Percentiles rank a stretch among this genome's conserved stretches.
These are phyloP conservation scores for Mythimna ferrago DNA, from an alignment of 2,888 invertebrate genomes.

Conservation along the genomic window DNA sequence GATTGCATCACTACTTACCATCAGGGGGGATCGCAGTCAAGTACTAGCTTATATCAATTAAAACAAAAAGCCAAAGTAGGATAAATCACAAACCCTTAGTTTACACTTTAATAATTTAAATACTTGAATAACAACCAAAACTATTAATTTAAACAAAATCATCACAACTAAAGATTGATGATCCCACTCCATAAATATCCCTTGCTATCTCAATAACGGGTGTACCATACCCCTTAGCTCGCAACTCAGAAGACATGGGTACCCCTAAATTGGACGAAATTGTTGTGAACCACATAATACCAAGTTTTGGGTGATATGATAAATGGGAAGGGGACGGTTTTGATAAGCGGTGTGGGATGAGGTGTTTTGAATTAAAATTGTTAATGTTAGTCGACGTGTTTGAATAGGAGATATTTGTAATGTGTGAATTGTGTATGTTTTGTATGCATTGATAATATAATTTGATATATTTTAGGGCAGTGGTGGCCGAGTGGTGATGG, in stretches of 20 bases:
- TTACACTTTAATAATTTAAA: too few species aligned
- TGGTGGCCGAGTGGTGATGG: too few species aligned
- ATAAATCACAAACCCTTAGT: too few species aligned
- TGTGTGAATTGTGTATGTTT: neutral
- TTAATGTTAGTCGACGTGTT: conserved; percentile 68
- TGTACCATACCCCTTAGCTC: conserved; percentile 48
- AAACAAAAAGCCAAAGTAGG: too few species aligned
- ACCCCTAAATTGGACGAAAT: conserved; percentile 74
- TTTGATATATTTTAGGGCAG: too few species aligned
- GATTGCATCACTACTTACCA: too few species aligned
- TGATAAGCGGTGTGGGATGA: conserved; percentile 58
- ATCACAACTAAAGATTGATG: conserved; percentile 38
- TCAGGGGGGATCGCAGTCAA: too few species aligned
- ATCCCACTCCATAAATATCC: conserved; percentile 26
- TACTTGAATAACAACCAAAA: conserved; percentile 2
- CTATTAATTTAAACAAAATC: conserved; percentile 27
- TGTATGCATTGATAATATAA: neutral
- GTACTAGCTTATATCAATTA: too few species aligned
- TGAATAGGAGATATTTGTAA: conserved; percentile 46
- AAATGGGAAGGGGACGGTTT: conserved; percentile 64
- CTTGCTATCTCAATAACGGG: conserved; percentile 45
- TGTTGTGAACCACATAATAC: conserved; percentile 73
- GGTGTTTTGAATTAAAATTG: conserved; percentile 65
- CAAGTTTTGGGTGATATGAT: conserved; percentile 69
- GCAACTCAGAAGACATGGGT: conserved; percentile 63